These are phyloP conservation scores for Pachyuromys duprasi DNA, from an alignment of 2,797 vertebrate genomes.

Conservation along the genomic window DNA sequence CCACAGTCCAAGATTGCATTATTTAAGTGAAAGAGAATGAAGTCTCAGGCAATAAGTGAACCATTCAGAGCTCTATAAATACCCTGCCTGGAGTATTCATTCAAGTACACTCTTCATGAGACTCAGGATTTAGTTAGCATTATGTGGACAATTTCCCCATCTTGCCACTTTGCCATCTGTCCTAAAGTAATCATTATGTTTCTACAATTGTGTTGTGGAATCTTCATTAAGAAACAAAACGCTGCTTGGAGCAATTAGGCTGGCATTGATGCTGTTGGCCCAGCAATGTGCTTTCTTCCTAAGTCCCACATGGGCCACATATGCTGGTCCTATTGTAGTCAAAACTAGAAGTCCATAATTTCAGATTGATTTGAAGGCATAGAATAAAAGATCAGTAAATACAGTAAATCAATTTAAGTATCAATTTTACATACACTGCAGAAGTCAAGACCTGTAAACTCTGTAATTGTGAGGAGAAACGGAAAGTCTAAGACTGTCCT, in stretches of 20 bases:
- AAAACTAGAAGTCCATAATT: slow-evolving; percentile 58
- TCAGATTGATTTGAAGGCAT: slow-evolving; percentile 24
- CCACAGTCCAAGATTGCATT: slow-evolving; percentile 39
- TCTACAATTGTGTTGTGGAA: slow-evolving; percentile 62
- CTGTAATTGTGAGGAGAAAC: not conserved
- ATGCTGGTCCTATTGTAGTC: slow-evolving; percentile 50
- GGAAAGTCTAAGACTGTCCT: not conserved
- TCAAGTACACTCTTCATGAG: slow-evolving; percentile 58
- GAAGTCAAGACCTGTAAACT: not conserved
- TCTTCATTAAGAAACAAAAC: slow-evolving; percentile 76
- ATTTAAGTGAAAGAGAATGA: slow-evolving; percentile 70
- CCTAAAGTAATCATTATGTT: slow-evolving; percentile 77
- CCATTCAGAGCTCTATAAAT: slow-evolving; percentile 69
- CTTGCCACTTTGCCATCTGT: slow-evolving; percentile 79
- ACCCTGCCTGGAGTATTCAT: slow-evolving; percentile 23
- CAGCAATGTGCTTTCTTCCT: slow-evolving; percentile 60
- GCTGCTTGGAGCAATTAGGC: slow-evolving; percentile 73
- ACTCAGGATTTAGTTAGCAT: slow-evolving; percentile 66
- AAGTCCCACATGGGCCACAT: slow-evolving; percentile 65
- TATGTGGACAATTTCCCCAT: slow-evolving; percentile 67
- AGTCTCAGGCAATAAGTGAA: slow-evolving; percentile 41
- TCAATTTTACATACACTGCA: not conserved
- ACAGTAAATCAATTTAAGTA: slow-evolving; percentile 23
- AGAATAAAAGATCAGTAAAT: slow-evolving; percentile 41
- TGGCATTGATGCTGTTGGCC: slow-evolving; percentile 67